phyloP scores from a whole-genome alignment of 1,140 invertebrate species.

The Caenorhabditis elegans region DNA sequence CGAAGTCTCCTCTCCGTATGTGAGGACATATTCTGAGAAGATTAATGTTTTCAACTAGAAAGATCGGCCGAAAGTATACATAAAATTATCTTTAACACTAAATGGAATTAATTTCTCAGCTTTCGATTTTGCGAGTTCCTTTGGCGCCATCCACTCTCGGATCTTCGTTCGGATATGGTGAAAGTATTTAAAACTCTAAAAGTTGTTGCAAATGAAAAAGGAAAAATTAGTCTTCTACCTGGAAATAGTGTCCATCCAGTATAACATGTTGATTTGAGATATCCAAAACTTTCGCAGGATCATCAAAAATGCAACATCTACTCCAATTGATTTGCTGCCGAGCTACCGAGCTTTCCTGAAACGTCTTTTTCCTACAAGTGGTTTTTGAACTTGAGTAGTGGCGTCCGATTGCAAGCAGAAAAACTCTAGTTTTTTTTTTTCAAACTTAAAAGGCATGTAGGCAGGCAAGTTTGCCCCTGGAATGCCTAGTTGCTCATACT shows the following conservation, averaged over 20 bases:
- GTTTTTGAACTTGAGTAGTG: no score
- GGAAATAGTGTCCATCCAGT: neutral
- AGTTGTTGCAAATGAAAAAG: no score
- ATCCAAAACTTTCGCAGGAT: neutral
- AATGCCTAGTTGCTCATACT: no score
- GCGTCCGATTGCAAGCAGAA: no score
- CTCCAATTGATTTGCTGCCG: neutral
- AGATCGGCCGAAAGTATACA: neutral
- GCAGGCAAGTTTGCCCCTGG: neutral
- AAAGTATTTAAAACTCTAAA: constrained; percentile 37
- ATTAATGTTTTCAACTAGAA: neutral
- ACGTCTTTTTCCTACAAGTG: no score
- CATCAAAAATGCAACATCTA: neutral
- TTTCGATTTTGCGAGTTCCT: neutral
- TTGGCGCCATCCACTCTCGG: constrained; percentile 4
- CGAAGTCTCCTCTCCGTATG: constrained; percentile 32
- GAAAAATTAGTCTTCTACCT: no score
- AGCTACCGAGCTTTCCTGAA: neutral
- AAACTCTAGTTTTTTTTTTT: no score
- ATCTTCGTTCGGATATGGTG: neutral
- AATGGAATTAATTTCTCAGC: neutral
- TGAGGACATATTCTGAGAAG: constrained; percentile 41
- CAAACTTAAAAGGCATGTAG: no score
- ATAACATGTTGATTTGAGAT: neutral
- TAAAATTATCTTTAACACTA: neutral